A percentile compares a stretch with the other conserved stretches of the same genome.
These are phyloP conservation scores for Cerastis leucographa DNA, from an alignment of 2,888 invertebrate species.

Conservation along the genomic window DNA sequence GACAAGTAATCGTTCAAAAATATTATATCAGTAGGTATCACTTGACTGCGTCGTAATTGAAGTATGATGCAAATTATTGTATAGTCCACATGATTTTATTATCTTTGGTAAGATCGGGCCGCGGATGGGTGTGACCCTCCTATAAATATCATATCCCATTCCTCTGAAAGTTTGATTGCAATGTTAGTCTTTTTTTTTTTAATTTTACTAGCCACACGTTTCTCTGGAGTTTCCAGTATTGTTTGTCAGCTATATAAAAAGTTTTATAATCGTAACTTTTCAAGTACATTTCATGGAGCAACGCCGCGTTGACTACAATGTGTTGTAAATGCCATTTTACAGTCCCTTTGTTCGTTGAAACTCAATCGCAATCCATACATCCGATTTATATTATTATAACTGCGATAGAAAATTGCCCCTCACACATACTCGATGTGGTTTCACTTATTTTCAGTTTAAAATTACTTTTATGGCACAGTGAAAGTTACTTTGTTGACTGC, in stretches of 20 bases:
- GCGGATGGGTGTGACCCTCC: background rate
- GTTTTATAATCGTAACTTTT: conserved; percentile 4
- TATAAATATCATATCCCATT: background rate
- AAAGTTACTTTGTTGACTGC: conserved; percentile 47
- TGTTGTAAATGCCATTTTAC: conserved; percentile 32
- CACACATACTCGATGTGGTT: conserved; percentile 50
- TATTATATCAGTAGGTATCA: background rate
- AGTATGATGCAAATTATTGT: background rate
- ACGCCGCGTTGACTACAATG: background rate
- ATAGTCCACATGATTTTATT: background rate
- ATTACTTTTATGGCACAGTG: conserved; percentile 40
- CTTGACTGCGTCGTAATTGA: background rate
- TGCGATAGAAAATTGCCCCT: conserved; percentile 77
- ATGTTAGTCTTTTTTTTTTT: background rate
- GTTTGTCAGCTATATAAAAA: background rate
- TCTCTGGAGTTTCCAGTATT: background rate
- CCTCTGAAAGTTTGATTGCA: background rate
- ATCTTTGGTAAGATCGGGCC: background rate
- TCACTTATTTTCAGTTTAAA: conserved; percentile 62
- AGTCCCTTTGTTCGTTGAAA: conserved; percentile 52
- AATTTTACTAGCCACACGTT: background rate
- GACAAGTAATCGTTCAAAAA: background rate
- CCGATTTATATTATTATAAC: conserved; percentile 74
- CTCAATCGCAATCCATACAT: conserved; percentile 73
- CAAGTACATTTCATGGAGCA: conserved; percentile 28